These are phyloP conservation scores for Cheilosia urbana DNA, from an alignment of 2,888 invertebrate genomes.

Conservation along the genomic window DNA sequence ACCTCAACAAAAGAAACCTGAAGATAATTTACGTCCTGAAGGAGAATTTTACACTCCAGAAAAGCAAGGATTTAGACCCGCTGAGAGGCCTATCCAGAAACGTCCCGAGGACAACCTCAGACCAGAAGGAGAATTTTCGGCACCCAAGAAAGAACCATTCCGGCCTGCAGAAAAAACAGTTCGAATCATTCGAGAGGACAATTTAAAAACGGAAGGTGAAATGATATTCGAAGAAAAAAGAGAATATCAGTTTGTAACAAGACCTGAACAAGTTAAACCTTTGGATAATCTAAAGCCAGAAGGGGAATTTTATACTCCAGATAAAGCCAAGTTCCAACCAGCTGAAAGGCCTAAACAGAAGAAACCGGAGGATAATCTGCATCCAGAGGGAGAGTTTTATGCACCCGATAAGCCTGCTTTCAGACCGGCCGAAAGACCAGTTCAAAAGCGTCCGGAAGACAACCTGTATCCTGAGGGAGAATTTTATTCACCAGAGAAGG, in stretches of 20 bases:
- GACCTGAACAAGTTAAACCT: conserved; percentile 83
- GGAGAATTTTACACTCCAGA: conserved; percentile 85
- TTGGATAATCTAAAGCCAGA: conserved; percentile 85
- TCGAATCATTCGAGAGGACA: no score
- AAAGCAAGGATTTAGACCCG: conserved; percentile 84
- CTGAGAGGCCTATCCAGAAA: no score
- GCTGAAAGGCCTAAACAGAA: conserved; percentile 85
- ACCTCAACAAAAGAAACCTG: conserved; percentile 81
- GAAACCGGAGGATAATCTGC: conserved; percentile 85
- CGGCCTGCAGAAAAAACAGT: no score
- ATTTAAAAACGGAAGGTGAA: no score
- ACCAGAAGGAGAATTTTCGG: no score
- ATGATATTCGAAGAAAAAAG: no score
- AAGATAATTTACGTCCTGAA: conserved; percentile 85
- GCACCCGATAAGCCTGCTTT: conserved; percentile 82
- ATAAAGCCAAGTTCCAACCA: conserved; percentile 83
- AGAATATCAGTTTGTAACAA: no score
- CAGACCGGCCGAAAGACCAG: conserved; percentile 85
- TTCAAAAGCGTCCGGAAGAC: conserved; percentile 86
- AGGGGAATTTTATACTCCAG: conserved; percentile 85
- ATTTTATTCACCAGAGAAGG: conserved; percentile 82
- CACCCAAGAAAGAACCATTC: no score
- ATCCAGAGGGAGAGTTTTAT: conserved; percentile 84
- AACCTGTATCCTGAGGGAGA: conserved; percentile 87
- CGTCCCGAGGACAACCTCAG: no score